Evolutionary conservation across 2,797 vertebrate species (phyloP).

Genomic region (Anisognathus igniventris): DNA sequence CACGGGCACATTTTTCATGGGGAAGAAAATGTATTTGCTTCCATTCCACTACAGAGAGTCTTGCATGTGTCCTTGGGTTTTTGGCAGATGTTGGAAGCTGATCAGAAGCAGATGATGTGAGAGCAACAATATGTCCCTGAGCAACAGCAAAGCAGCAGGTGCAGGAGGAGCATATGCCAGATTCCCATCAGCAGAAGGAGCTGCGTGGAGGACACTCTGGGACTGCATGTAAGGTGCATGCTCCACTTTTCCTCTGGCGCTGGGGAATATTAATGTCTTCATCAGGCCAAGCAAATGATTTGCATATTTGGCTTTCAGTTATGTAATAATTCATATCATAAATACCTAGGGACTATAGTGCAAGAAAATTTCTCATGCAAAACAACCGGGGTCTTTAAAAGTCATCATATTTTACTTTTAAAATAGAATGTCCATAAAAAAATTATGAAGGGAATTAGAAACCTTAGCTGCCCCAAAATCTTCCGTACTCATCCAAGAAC

Average conservation of each 20-base stretch:
- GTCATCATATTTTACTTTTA: neutral
- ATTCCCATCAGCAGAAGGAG: constrained; percentile 11
- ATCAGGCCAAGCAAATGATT: constrained; percentile 6
- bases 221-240: neutral
- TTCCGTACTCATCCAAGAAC: neutral
- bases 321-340: neutral
- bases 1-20: neutral
- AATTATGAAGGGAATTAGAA: neutral
- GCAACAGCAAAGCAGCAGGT: constrained; percentile 47
- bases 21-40: neutral
- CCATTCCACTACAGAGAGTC: neutral
- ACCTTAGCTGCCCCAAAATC: neutral
- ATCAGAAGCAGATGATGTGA: constrained; percentile 42
- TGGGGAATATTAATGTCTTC: neutral
- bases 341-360: neutral
- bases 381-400: neutral
- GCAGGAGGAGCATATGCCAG: constrained; percentile 34
- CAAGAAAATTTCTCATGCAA: neutral
- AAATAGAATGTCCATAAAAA: neutral
- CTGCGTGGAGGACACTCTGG: neutral
- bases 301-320: constrained; percentile 1
- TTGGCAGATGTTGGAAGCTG: constrained; percentile 38
- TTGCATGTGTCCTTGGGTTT: neutral
- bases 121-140: constrained; percentile 16
- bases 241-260: neutral